A percentile compares a stretch with the other conserved stretches of the same genome.
phyloP scores from a whole-genome alignment of 2,888 invertebrate genomes.

The Trachelus tabidus region DNA sequence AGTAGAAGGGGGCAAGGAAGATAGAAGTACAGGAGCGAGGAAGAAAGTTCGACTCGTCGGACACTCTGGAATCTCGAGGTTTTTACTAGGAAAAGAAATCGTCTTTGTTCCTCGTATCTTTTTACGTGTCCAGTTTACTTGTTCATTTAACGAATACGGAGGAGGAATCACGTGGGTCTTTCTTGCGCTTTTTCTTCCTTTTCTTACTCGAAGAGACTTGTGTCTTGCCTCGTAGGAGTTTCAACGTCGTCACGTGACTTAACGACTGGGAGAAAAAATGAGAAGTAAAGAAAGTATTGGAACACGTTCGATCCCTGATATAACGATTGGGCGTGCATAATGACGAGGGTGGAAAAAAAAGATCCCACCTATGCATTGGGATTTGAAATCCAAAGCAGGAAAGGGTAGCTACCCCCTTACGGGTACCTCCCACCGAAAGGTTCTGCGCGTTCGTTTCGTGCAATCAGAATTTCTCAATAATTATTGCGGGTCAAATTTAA shows the following conservation, averaged over 20 bases:
- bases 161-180: background rate
- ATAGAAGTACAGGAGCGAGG: background rate
- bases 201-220: background rate
- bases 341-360: background rate
- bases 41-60: slow-evolving; percentile 5
- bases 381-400: background rate
- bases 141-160: slow-evolving; percentile 1
- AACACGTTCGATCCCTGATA: background rate
- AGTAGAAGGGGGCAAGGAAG: background rate
- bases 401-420: background rate
- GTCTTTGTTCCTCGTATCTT: slow-evolving; percentile 6
- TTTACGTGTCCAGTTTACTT: background rate
- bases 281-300: background rate
- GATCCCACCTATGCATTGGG: background rate
- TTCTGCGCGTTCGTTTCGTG: slow-evolving; percentile 13
- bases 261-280: background rate
- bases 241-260: background rate
- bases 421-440: background rate
- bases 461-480: slow-evolving; percentile 32
- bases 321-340: background rate
- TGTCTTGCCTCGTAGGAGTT: background rate
- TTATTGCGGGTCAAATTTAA: slow-evolving; percentile 37
- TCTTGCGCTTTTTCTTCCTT: background rate
- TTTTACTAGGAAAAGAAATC: background rate
- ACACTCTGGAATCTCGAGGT: background rate